phyloP scores from a whole-genome alignment of 2,113 vertebrate species.

The Sisor rabdophorus region DNA sequence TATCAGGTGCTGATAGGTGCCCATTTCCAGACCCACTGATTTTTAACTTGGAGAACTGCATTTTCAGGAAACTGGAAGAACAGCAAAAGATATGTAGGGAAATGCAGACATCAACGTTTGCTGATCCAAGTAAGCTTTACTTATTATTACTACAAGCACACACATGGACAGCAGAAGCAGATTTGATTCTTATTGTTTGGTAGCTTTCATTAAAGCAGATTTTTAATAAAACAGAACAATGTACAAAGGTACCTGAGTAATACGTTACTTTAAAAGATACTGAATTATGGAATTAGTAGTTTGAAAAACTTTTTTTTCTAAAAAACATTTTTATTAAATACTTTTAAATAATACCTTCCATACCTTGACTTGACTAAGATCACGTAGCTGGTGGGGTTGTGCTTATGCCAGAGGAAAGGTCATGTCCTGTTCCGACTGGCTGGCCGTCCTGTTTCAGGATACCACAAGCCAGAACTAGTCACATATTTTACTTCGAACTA shows the following conservation, averaged over 20 bases:
- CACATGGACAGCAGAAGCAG: not conserved
- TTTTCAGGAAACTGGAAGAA: slow-evolving; percentile 50
- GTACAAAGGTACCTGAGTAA: not conserved
- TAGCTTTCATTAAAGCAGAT: not conserved
- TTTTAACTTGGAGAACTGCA: slow-evolving; percentile 55
- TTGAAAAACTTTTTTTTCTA: not conserved
- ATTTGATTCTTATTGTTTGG: not conserved
- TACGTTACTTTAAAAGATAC: not conserved
- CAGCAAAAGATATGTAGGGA: slow-evolving; percentile 52
- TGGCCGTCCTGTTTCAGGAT: slow-evolving; percentile 46
- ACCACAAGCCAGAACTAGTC: slow-evolving; percentile 37
- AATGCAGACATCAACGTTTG: slow-evolving; percentile 52
- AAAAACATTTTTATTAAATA: not conserved
- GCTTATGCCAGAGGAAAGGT: slow-evolving; percentile 43
- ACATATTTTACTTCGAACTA: slow-evolving; percentile 40
- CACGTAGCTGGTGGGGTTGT: slow-evolving; percentile 35
- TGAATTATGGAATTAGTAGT: not conserved
- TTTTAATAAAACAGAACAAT: not conserved
- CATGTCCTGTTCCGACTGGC: slow-evolving; percentile 57
- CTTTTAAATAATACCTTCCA: slow-evolving; percentile 34
- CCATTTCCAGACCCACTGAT: slow-evolving; percentile 53
- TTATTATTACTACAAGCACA: slow-evolving; percentile 5
- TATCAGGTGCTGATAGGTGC: slow-evolving; percentile 43
- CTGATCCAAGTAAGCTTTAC: slow-evolving; percentile 72
- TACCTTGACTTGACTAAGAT: slow-evolving; percentile 39